A percentile compares a stretch with the other conserved stretches of the same genome.
Conservation (phyloP, 2,888 invertebrate species). For the Drosophila niveifrons region DNA sequence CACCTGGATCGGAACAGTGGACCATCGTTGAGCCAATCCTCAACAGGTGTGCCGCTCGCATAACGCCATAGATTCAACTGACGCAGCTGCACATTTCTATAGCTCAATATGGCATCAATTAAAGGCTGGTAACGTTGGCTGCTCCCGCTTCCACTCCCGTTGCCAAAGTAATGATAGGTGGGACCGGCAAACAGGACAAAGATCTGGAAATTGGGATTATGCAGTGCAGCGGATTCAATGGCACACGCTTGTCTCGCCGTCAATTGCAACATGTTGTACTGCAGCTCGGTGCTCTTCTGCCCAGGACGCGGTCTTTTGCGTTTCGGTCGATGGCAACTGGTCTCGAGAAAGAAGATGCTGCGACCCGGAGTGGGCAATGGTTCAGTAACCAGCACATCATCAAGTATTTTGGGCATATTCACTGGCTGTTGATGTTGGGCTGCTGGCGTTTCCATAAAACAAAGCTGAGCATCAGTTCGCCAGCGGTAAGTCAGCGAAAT, state of each 20-base stretch:
- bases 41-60: conserved; percentile 81
- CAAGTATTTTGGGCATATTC: conserved; percentile 54
- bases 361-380: conserved; percentile 79
- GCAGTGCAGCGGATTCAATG: conserved; percentile 83
- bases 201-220: conserved; percentile 81
- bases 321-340: conserved; percentile 75
- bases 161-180: conserved; percentile 61
- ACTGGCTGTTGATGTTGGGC: background rate
- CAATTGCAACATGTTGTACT: conserved; percentile 63
- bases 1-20: conserved; percentile 79
- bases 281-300: conserved; percentile 18
- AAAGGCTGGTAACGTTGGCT: conserved; percentile 52
- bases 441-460: conserved; percentile 68
- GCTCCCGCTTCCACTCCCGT: conserved; percentile 4
- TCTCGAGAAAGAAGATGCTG: conserved; percentile 85
- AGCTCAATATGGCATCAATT: conserved; percentile 77
- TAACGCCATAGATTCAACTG: conserved; percentile 83
- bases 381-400: conserved; percentile 80
- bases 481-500: conserved; percentile 52
- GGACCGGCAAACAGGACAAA: conserved; percentile 83
- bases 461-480: conserved; percentile 66
- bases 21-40: conserved; percentile 81
- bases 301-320: conserved; percentile 39
- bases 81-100: conserved; percentile 82
- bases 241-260: conserved; percentile 83